Evolutionary conservation across 2,797 vertebrate species (phyloP).

Genomic region (Protosalanx chinensis): DNA sequence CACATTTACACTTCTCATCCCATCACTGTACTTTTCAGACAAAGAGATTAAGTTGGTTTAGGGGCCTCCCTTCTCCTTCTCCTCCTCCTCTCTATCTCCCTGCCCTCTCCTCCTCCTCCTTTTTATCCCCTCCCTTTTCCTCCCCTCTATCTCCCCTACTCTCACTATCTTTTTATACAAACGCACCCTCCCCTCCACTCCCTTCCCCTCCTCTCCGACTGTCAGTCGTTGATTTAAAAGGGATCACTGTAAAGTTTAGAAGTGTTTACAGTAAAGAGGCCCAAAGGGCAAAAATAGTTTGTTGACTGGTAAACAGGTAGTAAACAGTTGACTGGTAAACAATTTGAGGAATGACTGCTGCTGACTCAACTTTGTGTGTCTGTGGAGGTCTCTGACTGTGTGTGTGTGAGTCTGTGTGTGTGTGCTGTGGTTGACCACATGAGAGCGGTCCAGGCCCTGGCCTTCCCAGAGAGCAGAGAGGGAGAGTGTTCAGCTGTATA

Average conservation of each 20-base stretch:
- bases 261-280: too few relatives aligned
- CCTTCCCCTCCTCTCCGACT: neutral
- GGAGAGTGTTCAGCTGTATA: too few relatives aligned
- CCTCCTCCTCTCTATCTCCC: neutral
- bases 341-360: neutral
- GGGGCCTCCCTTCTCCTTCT: slow-evolving; percentile 12
- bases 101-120: too few relatives aligned
- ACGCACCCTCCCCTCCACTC: neutral
- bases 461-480: too few relatives aligned
- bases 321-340: too few relatives aligned
- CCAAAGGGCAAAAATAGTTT: neutral
- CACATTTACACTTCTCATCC: slow-evolving; percentile 22
- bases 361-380: slow-evolving; percentile 24
- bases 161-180: neutral
- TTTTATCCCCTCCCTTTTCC: too few relatives aligned
- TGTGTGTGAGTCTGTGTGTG: neutral
- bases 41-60: slow-evolving; percentile 26
- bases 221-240: too few relatives aligned
- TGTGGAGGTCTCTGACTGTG: neutral
- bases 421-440: too few relatives aligned
- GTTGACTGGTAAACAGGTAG: too few relatives aligned
- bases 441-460: too few relatives aligned
- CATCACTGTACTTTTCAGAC: slow-evolving; percentile 20
- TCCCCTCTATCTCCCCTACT: too few relatives aligned
- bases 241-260: too few relatives aligned